These are phyloP conservation scores for Unio delphinus DNA, from an alignment of 2,888 invertebrate genomes.

Conservation along the genomic window DNA sequence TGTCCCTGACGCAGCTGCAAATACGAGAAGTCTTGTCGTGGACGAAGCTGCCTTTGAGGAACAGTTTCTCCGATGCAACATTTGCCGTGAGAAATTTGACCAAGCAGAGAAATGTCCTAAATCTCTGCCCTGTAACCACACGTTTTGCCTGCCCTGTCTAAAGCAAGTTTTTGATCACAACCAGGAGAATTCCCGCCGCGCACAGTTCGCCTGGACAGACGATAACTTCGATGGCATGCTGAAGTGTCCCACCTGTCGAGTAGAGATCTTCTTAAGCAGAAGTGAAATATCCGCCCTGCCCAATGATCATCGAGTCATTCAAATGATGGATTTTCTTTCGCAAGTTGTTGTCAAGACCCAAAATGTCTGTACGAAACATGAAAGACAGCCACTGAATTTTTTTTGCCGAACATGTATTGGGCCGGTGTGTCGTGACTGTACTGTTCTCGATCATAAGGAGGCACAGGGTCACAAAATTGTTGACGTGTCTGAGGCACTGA, in stretches of 20 bases:
- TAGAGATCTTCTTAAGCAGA: slow-evolving; percentile 59
- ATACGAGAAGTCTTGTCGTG: slow-evolving; percentile 56
- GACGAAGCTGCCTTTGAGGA: slow-evolving; percentile 64
- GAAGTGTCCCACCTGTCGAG: slow-evolving; percentile 63
- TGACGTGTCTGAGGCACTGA: slow-evolving; percentile 56
- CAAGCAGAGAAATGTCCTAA: slow-evolving; percentile 54
- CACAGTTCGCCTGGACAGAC: slow-evolving; percentile 43
- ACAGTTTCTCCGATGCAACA: slow-evolving; percentile 60
- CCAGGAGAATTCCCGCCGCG: slow-evolving; percentile 48
- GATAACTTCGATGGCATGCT: slow-evolving; percentile 55
- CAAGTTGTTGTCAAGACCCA: slow-evolving; percentile 57
- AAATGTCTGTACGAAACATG: slow-evolving; percentile 61
- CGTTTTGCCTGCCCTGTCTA: slow-evolving; percentile 61
- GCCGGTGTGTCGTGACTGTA: slow-evolving; percentile 64
- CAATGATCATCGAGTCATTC: slow-evolving; percentile 63
- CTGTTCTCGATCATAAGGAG: slow-evolving; percentile 64
- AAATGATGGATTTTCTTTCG: slow-evolving; percentile 65
- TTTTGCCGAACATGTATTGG: slow-evolving; percentile 60
- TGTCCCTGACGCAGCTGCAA: slow-evolving; percentile 15
- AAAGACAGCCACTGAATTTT: slow-evolving; percentile 61
- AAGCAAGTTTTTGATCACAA: slow-evolving; percentile 60
- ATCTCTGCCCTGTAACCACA: slow-evolving; percentile 64
- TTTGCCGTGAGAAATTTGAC: slow-evolving; percentile 59
- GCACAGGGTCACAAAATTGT: slow-evolving; percentile 55
- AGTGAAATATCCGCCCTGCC: slow-evolving; percentile 56